Base-by-base conservation (phyloP, 2,797 vertebrate genomes). In the Poeciliopsis infans region DNA sequence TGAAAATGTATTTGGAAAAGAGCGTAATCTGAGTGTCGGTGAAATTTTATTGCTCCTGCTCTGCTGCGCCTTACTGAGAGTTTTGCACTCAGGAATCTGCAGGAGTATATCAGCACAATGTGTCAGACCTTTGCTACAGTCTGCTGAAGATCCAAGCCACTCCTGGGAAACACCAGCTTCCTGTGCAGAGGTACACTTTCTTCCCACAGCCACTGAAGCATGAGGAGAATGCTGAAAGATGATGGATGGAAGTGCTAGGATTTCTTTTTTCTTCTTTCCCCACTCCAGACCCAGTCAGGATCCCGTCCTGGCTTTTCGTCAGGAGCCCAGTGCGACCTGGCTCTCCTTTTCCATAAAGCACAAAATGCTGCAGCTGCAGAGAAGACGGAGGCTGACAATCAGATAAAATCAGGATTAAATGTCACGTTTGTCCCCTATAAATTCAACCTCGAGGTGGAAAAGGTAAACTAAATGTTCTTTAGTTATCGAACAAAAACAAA, bases 321-420 rank as follows among this genome's bases (percentile, higher is more conserved):
- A 87, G 86, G 82, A 86, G 82, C 81, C 80, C 82, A 28, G 69
- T 82, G 72, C 47, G 51, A 76, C 72, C 82, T 73, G 71, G 75
- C 84, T 86, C 77, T 75, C 57, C 75, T 85, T 64, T 77, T 79
- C 49, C 47, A 81, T 86, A 88, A 91, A 87, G 75, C 84, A 83
- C 49, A 90, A 84, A 82, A 76, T 69, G 75, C 61, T 83, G 80
- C 55, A 75, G 85, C 76, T 53, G 81, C 51, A n/a, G 82, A 2
- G 45, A 87, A 83, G 75, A 83, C 75, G 81, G 74, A 85, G 85
- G 84, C 69, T 25, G 85, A 88, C 90, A 88, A 91, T 91, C 88
- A 89, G 89, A 92, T 92, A 87, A 91, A 76, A 85, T n/a, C 79
- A 86, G 84, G 85, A 92, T 87, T 82, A 78, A 73, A 72, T 86